A percentile compares a stretch with the other conserved stretches of the same genome.
These are phyloP conservation scores for Sebastes fasciatus DNA, from an alignment of 2,113 vertebrate species.

Conservation along the genomic window DNA sequence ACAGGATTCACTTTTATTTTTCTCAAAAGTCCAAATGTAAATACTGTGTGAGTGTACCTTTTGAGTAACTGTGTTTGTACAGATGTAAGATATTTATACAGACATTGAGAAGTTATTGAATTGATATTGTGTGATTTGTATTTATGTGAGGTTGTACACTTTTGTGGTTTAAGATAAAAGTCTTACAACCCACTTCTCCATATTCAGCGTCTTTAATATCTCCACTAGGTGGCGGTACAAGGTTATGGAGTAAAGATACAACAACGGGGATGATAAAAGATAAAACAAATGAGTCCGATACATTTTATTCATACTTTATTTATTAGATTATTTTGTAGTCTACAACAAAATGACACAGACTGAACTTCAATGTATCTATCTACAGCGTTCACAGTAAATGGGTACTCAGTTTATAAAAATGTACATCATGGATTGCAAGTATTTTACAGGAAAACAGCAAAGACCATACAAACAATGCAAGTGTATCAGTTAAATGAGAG, in stretches of 20 bases:
- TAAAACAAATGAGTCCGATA: not conserved
- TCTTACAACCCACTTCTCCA: not conserved
- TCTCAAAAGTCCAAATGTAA: slow-evolving; percentile 35
- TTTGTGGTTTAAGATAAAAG: slow-evolving; percentile 55
- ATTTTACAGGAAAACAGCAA: slow-evolving; percentile 17
- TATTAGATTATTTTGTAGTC: too few relatives aligned
- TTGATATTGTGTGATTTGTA: slow-evolving; percentile 43
- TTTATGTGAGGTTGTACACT: slow-evolving; percentile 42
- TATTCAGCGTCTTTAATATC: slow-evolving; percentile 3
- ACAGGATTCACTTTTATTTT: slow-evolving; percentile 16
- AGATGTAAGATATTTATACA: slow-evolving; percentile 65
- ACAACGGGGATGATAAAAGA: not conserved
- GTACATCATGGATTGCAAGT: slow-evolving; percentile 11
- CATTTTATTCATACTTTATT: too few relatives aligned
- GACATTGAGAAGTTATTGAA: slow-evolving; percentile 53
- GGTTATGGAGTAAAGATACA: not conserved
- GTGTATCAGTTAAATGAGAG: not conserved
- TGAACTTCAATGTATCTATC: slow-evolving; percentile 19
- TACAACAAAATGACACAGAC: slow-evolving; percentile 27
- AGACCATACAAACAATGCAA: slow-evolving; percentile 10
- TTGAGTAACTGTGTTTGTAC: slow-evolving; percentile 48
- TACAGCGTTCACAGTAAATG: slow-evolving; percentile 69
- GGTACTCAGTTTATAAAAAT: slow-evolving; percentile 20
- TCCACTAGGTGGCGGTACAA: slow-evolving; percentile 72
- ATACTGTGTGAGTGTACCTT: slow-evolving; percentile 23